These are phyloP conservation scores for Agrenia bidenticulata DNA, from an alignment of 2,888 invertebrate species.

Conservation along the genomic window DNA sequence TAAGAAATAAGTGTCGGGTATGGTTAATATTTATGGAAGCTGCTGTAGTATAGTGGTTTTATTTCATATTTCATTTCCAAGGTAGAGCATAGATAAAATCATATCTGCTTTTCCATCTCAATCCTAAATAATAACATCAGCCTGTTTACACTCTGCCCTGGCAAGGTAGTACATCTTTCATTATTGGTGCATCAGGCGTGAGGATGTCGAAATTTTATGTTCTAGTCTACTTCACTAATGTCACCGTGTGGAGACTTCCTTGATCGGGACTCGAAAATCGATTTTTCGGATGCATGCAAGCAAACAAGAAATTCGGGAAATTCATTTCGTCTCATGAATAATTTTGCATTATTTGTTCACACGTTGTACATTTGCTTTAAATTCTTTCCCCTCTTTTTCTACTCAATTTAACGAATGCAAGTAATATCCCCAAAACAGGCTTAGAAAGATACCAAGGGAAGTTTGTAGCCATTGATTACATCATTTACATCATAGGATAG, in stretches of 20 bases:
- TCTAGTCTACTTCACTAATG: too few relatives aligned
- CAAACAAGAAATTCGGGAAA: conserved; percentile 9
- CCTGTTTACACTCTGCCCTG: too few relatives aligned
- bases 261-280: conserved; percentile 11
- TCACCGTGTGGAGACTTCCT: background rate
- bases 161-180: background rate
- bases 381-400: conserved; percentile 4
- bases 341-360: conserved; percentile 26
- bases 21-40: too few relatives aligned
- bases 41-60: too few relatives aligned
- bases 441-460: background rate
- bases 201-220: too few relatives aligned
- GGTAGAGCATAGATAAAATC: too few relatives aligned
- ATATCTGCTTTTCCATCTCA: too few relatives aligned
- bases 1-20: too few relatives aligned
- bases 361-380: background rate
- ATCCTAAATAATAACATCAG: too few relatives aligned
- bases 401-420: conserved; percentile 4
- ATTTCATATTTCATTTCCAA: too few relatives aligned
- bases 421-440: background rate
- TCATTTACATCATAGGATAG: background rate
- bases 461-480: background rate
- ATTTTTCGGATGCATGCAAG: conserved; percentile 21
- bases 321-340: conserved; percentile 18
- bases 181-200: too few relatives aligned